Base-by-base conservation (phyloP, 2,888 invertebrate species). In the Luperina nickerlii region DNA sequence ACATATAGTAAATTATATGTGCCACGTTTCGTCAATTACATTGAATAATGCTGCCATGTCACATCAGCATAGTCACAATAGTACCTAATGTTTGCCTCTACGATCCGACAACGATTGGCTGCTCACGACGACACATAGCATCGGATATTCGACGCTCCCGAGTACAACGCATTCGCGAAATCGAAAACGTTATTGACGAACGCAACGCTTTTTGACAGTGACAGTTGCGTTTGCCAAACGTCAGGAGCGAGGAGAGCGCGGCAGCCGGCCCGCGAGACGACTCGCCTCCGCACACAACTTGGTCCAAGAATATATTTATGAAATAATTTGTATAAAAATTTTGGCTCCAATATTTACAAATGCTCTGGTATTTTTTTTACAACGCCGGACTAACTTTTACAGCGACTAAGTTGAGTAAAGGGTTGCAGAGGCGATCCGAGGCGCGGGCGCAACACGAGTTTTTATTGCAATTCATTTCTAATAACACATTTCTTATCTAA, bases 311-410 rank as follows among this genome's bases (percentile, higher is more conserved):
- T 95, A 95, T 94, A 94, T 92, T 94, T 95, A 95, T 92, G 94
- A 95, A 96, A 95, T 95, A 95, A 95, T 96, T 96, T 96, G 95
- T 96, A 96, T 96, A 96, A 96, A 96, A 96, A 96, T 96, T 96
- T 96, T 95, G 95, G 93, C 94, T 95, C 95, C 94, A 95, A 96
- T 96, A 96, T 96, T 96, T 96, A 96, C 96, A 96, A 95, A 90
- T 90, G 91, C 93, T 92, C 93, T 95, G 95, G 93, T 94, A 94
- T 92, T 94, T 94, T 92, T 95, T 94, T 96, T 96, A 95, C 94
- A 96, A 94, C 90, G 94, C 96, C 95, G 95, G 96, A 95, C 95
- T 96, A 95, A 94, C 92, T 94, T 95, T 95, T 94, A 95, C 94
- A 96, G 93, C 91, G 94, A 94, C 95, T 92, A 94, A 95, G 94